Evolutionary conservation across 2,797 vertebrate genomes (phyloP), one percentile per base, ranked within the genome.

Genomic region (Acomys russatus): DNA sequence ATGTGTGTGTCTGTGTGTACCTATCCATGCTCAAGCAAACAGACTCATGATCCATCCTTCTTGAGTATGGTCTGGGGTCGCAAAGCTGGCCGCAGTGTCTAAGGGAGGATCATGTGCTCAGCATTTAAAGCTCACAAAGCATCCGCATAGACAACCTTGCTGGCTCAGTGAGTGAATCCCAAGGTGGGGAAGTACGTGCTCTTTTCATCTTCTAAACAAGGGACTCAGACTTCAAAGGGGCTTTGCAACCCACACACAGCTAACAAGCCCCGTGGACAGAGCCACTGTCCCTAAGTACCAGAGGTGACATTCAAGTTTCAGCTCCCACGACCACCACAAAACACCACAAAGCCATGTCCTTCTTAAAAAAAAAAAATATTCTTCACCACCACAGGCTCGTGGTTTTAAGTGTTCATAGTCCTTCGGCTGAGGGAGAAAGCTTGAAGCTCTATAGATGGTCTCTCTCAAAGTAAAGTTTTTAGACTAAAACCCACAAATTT

Each of bases 141-240:
- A 54, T 92, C 64, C 38, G 9, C n/a, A 73, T 33, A 83, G 80
- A 64, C 64, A 51, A 18, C 70, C 70, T 88, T 63, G n/a, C 85
- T 80, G 22, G n/a, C 35, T 68, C 95, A 86, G 94, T 64, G 56
- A 20, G 18, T 3, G 0, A 91, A 85, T 77, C 92, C 28, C 91
- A 68, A 78, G 70, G 12, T 49, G 74, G 54, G 30, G 12, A 88
- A 76, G 59, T 56, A 82, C 61, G 51, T 44, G 56, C 6, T 79
- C 44, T 84, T 85, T 66, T 93, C 70, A 14, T 76, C 92, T 70
- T 91, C 38, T 84, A 49, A 94, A 73, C 54, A 49, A 96, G 22
- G 56, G 85, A 78, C 14, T 61, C 10, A 25, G 80, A n/a, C 59
- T 20, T 90, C 61, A 73, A 88, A 80, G 38, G 87, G 22, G 30